phyloP scores from a whole-genome alignment of 2,797 vertebrate genomes.

The Lepidocolaptes lacrymiger region DNA sequence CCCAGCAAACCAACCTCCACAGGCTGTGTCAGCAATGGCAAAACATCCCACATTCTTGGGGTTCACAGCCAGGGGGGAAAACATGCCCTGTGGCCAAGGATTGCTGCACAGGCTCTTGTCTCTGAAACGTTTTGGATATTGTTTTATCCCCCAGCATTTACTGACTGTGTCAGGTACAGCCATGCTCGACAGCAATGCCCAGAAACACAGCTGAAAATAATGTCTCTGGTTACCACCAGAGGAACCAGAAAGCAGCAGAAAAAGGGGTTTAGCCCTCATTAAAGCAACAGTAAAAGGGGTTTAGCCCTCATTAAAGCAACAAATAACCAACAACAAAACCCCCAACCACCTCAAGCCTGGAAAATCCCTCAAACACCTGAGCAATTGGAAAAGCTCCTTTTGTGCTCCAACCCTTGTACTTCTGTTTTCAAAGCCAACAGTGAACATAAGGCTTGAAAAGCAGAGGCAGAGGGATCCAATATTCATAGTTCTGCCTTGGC shows the following conservation, averaged over 20 bases:
- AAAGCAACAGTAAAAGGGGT: background rate
- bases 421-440: background rate
- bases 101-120: background rate
- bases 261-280: background rate
- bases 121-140: background rate
- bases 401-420: background rate
- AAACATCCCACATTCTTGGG: background rate
- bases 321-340: background rate
- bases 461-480: background rate
- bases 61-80: background rate
- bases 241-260: background rate
- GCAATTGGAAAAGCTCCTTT: background rate
- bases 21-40: background rate
- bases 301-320: background rate
- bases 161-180: background rate
- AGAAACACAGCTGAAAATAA: background rate
- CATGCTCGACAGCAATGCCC: background rate
- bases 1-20: background rate
- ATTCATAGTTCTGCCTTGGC: background rate
- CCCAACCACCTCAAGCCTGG: background rate
- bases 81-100: background rate
- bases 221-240: background rate
- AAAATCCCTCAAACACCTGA: rapidly evolving
- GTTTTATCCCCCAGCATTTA: background rate
- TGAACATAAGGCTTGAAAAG: background rate